Percentiles rank a stretch among this genome's conserved stretches.
phyloP scores from a whole-genome alignment of 2,888 invertebrate species.

The Harpagoxenus sublaevis region DNA sequence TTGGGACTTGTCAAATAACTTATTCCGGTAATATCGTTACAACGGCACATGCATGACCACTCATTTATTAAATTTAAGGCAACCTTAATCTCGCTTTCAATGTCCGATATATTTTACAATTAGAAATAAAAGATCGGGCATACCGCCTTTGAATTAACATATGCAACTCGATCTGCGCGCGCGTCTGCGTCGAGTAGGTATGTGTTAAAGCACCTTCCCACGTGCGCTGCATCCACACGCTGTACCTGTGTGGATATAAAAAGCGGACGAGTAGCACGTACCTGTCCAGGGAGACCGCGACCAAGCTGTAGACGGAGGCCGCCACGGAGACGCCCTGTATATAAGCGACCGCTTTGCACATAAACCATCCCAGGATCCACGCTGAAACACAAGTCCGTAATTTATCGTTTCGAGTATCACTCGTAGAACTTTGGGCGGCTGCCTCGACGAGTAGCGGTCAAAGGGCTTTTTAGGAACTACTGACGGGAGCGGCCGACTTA shows the following conservation, averaged over 20 bases:
- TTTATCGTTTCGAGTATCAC: constrained; percentile 66
- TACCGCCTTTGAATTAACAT: constrained; percentile 25
- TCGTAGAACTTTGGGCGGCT: constrained; percentile 10
- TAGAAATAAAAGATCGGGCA: background rate
- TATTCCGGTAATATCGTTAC: background rate
- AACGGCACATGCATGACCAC: no score
- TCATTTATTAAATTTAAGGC: background rate
- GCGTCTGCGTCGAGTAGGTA: background rate
- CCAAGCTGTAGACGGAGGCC: constrained; percentile 97
- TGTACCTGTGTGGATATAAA: background rate
- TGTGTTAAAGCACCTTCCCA: background rate
- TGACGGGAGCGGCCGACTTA: background rate
- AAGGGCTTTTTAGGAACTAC: constrained; percentile 46
- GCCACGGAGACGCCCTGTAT: constrained; percentile 98
- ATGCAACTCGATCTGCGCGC: background rate
- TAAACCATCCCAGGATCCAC: constrained; percentile 97
- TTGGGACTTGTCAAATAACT: background rate
- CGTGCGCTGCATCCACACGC: background rate
- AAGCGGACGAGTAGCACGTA: constrained; percentile 81
- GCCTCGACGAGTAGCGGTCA: background rate
- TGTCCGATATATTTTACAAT: background rate
- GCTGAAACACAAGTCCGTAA: constrained; percentile 88
- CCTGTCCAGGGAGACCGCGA: constrained; percentile 98
- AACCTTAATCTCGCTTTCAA: constrained; percentile 1
- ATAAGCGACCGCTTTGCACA: constrained; percentile 98